These are phyloP conservation scores for Pentamera pediparva DNA, from an alignment of 53 echinoderm and acorn worm genomes.

Conservation along the genomic window DNA sequence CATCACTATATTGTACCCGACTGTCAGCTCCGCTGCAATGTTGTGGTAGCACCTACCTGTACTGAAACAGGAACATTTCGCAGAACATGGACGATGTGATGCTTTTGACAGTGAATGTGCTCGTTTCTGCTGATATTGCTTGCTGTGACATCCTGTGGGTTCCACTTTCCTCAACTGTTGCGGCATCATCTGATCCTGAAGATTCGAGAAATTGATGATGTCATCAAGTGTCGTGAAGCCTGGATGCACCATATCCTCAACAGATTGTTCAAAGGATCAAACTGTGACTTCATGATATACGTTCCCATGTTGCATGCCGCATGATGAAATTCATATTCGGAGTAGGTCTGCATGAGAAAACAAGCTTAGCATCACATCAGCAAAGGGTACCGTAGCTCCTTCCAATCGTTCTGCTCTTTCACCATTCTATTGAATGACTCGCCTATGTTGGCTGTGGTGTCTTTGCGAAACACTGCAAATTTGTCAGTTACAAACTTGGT, in stretches of 20 bases:
- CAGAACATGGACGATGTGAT: not conserved
- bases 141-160: not conserved
- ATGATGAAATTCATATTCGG: not conserved
- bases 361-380: not conserved
- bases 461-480: not conserved
- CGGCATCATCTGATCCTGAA: not conserved
- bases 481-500: not conserved
- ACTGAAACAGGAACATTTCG: not conserved
- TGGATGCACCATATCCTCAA: not conserved
- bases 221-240: not conserved
- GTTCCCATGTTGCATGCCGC: not conserved
- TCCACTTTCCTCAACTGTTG: not conserved
- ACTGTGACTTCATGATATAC: not conserved
- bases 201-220: not conserved
- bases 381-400: not conserved
- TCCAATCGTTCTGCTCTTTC: not conserved
- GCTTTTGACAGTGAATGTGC: not conserved
- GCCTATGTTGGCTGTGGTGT: not conserved
- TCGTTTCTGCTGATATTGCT: not conserved
- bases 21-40: not conserved
- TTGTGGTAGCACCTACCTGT: conserved; percentile 8
- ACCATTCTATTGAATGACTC: conserved; percentile 2
- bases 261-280: not conserved
- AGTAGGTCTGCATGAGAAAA: not conserved
- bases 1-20: not conserved